Base-by-base conservation (phyloP, 1,140 invertebrate species). In the Pseudomyrmex flavicornis region DNA sequence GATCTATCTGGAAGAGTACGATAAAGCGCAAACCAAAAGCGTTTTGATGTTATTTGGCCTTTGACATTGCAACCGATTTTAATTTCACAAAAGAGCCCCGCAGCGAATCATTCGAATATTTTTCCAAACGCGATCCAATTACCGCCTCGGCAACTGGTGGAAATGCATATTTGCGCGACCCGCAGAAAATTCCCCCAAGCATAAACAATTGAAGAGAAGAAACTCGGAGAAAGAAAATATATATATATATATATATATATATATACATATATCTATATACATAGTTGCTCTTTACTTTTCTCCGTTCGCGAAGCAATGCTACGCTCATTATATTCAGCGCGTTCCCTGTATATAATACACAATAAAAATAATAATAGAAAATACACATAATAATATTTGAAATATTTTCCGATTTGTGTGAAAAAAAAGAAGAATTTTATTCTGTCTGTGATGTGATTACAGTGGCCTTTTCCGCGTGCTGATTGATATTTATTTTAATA, bases 71-170 rank as follows among this genome's bases (percentile, higher is more conserved):
- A 35, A 44, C 26, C 35, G 50, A 26, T 80, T 80, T 80, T 72
- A 66, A 80, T 80, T 80, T 70, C 54, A 70, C 54, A 72, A 80
- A 80, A 70, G 52, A 48, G 15, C 20, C 68, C 46, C n/a, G 44
- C 56, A 52, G 65, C 69, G 46, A 82, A 13, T 13, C 22, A 48
- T 66, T 52, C 48, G 35, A 58, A 82, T 74, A 63, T 82, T 70
- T 46, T 61, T 59, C 54, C 62, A 52, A 65, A 73, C 84, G 73
- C 85, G 69, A 72, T 61, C 84, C 83, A 86, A 86, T 84, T 84
- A 86, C 44, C 70, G 68, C 61, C 72, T 61, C 66, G 74, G 73
- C 44, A 68, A 86, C 70, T 35, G 35, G 35, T 7, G 0, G 35
- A 35, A 61, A 73, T 61, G 62, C 68, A 82, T 82, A 82, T 74